Evolutionary conservation across 2,797 vertebrate species (phyloP), one percentile per base, ranked within the genome.

Genomic region (Ceryle rudis): DNA sequence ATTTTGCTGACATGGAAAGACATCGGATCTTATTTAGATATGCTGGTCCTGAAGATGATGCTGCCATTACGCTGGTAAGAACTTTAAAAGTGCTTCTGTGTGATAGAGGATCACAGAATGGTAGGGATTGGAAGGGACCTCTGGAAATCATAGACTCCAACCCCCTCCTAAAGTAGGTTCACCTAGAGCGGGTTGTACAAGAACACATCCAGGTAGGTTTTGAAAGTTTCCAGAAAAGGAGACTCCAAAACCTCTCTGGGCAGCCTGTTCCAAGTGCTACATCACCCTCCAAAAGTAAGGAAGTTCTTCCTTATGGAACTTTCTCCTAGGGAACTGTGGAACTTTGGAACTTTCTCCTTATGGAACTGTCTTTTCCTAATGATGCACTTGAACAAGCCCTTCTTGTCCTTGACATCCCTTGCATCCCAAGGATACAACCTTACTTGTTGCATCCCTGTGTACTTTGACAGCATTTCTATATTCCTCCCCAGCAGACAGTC

Each of bases 1-100:
- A 99, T 97, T 99, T 99, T 97, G 98, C 99, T 21, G 99, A 99
- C 95, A 99, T 99, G 99, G 99, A 99, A 96, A 98, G 98, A 57
- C 99, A 99, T 96, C 98, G 99, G 22, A 99, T 99, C 96, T 98
- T 98, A 71, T 99, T 99, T 97, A 98, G 98, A 94, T 99, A 99
- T 11, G 98, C 98, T 65, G 99, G 99, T 39, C 99, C 99, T 14
- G 99, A 99, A 97, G 99, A 99, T 72, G 99, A 99, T 80, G 99
- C 99, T 35, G 99, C 99, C 96, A 99, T 99, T 91, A 99, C 99
- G 28, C 97, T 99, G 98, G 99, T 99, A 97, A 97, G 98, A 97
- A 84, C 37, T 69, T 72, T 0, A 44, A 14, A 81, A 87, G 17
- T 47, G 6, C 14, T 78, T 75, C 26, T 35, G 1, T 47, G 4